These are phyloP conservation scores for Phthorimaea operculella DNA, from an alignment of 1,140 invertebrate genomes.

Conservation along the genomic window DNA sequence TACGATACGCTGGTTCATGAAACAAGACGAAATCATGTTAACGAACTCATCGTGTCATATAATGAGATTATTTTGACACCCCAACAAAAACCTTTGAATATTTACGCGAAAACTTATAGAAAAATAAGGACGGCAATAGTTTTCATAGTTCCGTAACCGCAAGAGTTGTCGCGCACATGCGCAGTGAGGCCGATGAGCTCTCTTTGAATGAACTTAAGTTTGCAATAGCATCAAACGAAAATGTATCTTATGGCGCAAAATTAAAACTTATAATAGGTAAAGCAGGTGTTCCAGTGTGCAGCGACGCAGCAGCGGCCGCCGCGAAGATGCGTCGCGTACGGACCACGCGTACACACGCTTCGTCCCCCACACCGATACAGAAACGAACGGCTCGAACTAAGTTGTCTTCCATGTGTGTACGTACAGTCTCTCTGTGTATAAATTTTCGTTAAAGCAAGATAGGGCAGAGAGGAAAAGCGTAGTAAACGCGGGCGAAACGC, in stretches of 20 bases:
- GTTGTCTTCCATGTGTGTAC: slow-evolving; percentile 47
- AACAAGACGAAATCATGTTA: slow-evolving; percentile 1
- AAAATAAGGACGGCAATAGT: slow-evolving; percentile 58
- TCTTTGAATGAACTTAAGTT: slow-evolving; percentile 32
- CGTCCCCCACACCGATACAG: slow-evolving; percentile 27
- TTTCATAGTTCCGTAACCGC: slow-evolving; percentile 44
- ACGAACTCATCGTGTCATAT: neutral
- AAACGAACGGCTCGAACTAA: slow-evolving; percentile 28
- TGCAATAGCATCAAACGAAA: slow-evolving; percentile 20
- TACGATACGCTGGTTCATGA: neutral
- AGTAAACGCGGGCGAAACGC: slow-evolving; percentile 43
- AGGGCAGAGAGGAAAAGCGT: slow-evolving; percentile 53
- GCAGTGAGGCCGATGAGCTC: slow-evolving; percentile 31
- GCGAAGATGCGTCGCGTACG: slow-evolving; percentile 40
- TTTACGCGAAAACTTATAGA: slow-evolving; percentile 36
- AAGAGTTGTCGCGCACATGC: slow-evolving; percentile 54
- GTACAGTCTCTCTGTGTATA: slow-evolving; percentile 36
- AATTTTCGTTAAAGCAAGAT: slow-evolving; percentile 57
- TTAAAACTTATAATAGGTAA: slow-evolving; percentile 23
- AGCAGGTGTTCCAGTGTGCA: slow-evolving; percentile 37
- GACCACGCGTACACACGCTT: slow-evolving; percentile 28
- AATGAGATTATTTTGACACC: neutral
- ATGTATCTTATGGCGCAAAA: slow-evolving; percentile 21
- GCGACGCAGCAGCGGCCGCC: slow-evolving; percentile 29
- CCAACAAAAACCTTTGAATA: slow-evolving; percentile 15